These are phyloP conservation scores for Athripsodes cinereus DNA, from an alignment of 2,888 invertebrate species.

Conservation along the genomic window DNA sequence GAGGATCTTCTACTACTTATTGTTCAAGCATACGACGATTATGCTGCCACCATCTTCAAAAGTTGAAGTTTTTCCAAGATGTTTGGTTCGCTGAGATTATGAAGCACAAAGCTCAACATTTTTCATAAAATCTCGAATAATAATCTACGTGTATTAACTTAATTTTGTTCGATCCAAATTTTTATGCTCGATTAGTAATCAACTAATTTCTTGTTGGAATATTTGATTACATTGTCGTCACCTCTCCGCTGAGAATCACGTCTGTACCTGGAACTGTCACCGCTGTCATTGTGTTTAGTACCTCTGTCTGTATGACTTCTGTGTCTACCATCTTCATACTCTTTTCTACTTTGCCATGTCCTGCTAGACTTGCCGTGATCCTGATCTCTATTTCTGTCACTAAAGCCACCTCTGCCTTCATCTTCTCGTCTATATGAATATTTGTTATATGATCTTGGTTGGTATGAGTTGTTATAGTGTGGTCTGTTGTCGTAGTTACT, in stretches of 20 bases:
- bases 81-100: no score
- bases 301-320: not conserved
- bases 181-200: constrained; percentile 7
- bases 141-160: no score
- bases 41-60: no score
- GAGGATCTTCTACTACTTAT: no score
- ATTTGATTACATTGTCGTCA: constrained; percentile 5
- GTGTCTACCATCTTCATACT: not conserved
- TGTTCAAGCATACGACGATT: no score
- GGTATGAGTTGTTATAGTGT: constrained; percentile 2
- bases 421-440: not conserved
- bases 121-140: no score
- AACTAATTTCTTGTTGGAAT: constrained; percentile 8
- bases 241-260: not conserved
- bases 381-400: constrained; percentile 5
- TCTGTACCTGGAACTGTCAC: not conserved
- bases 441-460: not conserved
- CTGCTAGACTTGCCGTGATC: constrained; percentile 6
- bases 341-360: constrained; percentile 3
- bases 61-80: no score
- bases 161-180: no score
- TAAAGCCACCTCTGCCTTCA: constrained; percentile 3
- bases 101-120: no score
- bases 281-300: not conserved
- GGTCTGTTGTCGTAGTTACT: constrained; percentile 7